Evolutionary conservation across 2,888 invertebrate genomes (phyloP).

Genomic region (Smittia aterrima): DNA sequence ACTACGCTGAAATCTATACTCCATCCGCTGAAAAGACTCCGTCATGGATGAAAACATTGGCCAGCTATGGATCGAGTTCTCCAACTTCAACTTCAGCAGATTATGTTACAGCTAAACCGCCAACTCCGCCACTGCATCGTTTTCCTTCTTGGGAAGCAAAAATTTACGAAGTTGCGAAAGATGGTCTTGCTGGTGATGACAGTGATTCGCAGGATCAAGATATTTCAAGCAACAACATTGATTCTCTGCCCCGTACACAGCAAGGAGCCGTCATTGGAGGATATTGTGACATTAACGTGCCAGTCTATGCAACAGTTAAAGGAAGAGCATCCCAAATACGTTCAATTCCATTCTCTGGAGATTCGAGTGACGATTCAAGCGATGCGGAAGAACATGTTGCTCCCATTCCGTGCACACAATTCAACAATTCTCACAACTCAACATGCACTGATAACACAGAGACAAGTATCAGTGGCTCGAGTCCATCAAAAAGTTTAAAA

Average conservation of each 20-base stretch:
- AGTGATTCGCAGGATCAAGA: slow-evolving; percentile 50
- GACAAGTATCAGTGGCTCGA: slow-evolving; percentile 68
- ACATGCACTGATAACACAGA: slow-evolving; percentile 60
- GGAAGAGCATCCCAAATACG: slow-evolving; percentile 94
- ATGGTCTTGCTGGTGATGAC: slow-evolving; percentile 57
- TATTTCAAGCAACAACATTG: slow-evolving; percentile 44
- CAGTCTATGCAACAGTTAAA: slow-evolving; percentile 94
- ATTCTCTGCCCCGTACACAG: slow-evolving; percentile 53
- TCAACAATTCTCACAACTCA: slow-evolving; percentile 52
- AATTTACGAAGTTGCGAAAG: slow-evolving; percentile 81
- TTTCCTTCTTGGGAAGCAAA: slow-evolving; percentile 95
- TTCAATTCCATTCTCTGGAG: slow-evolving; percentile 93
- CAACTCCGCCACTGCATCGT: slow-evolving; percentile 87
- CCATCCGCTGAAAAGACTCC: slow-evolving; percentile 76
- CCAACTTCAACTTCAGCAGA: slow-evolving; percentile 53
- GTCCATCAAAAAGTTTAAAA: slow-evolving; percentile 82
- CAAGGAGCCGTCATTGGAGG: slow-evolving; percentile 63
- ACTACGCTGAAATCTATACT: slow-evolving; percentile 92
- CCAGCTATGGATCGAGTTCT: slow-evolving; percentile 59
- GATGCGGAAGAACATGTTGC: slow-evolving; percentile 74
- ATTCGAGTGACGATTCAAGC: slow-evolving; percentile 91
- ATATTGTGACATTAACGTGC: slow-evolving; percentile 87
- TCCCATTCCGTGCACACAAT: slow-evolving; percentile 49
- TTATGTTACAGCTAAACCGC: slow-evolving; percentile 60
- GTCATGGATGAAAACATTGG: slow-evolving; percentile 59